Conservation (phyloP, 2,113 vertebrate genomes). For the Nansenia antarctica region DNA sequence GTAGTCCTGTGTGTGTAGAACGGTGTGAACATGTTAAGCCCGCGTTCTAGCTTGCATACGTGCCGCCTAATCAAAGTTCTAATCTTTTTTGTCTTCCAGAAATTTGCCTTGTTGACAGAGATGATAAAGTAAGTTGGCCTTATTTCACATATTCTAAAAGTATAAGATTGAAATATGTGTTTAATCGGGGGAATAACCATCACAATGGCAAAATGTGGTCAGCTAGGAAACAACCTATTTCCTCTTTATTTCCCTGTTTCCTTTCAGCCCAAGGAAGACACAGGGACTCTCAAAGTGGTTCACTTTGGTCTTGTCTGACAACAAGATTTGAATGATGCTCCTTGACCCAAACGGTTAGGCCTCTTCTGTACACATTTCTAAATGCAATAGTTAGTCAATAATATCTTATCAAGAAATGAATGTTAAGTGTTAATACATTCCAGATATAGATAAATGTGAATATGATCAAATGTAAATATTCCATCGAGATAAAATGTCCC, state of each 20-base stretch:
- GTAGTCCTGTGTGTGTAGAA: background rate
- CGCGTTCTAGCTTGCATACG: conserved; percentile 6
- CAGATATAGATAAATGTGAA: too few relatives aligned
- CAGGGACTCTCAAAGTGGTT: conserved; percentile 76
- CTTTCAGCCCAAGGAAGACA: conserved; percentile 65
- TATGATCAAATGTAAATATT: too few relatives aligned
- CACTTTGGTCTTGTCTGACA: conserved; percentile 85
- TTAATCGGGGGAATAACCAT: too few relatives aligned
- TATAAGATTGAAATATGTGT: too few relatives aligned
- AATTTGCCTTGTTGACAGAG: conserved; percentile 29
- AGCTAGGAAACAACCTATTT: too few relatives aligned
- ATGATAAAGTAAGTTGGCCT: conserved; percentile 50
- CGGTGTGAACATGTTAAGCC: conserved; percentile 16
- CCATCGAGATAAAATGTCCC: too few relatives aligned
- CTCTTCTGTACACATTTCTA: background rate
- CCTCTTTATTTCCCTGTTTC: background rate
- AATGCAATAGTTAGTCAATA: background rate
- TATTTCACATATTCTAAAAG: background rate
- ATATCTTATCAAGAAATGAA: background rate
- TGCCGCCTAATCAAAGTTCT: background rate
- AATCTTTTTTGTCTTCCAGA: conserved; percentile 58
- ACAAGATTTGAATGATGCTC: background rate
- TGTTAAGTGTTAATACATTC: too few relatives aligned
- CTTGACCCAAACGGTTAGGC: background rate
- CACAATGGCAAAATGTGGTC: too few relatives aligned